Evolutionary conservation across 2,797 vertebrate genomes (phyloP), one percentile per base, ranked within the genome.

Genomic region (Enteromius anoplus): DNA sequence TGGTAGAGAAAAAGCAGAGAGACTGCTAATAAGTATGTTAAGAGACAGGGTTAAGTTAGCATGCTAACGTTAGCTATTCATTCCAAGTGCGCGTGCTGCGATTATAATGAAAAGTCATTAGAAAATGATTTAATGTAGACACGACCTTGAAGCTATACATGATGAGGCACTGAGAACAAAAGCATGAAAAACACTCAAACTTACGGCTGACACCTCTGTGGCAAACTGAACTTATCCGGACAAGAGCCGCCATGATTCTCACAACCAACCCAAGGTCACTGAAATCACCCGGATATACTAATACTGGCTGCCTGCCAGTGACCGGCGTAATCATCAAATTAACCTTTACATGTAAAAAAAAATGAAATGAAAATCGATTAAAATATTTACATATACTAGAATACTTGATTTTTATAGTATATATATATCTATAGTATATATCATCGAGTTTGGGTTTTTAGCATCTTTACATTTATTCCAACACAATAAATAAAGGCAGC

Each of bases 191-290:
- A 42, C 5, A 4, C 0, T 21, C 3, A 40, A 42, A 93, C 94
- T 91, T 82, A 96, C 95, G 94, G 75, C 88, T 93, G 42, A 93
- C 70, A 83, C 93, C 94, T 88, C 92, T 91, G 87, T 92, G 90
- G 86, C 92, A 95, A 4, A 92, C 76, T 84, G 90, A 93, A 88
- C 91, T 91, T 82, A 95, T 85, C 88, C 93, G 90, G 15, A 93
- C 84, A 32, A 96, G 84, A 40, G 94, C 90, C 90, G 95, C 94
- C 95, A 96, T 96, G 90, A 88, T 88, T 88, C 87, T 89, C 78
- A 84, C 78, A 55, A 87, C 53, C n/a, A 80, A 86, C 5, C 89
- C 94, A 96, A 96, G 95, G 95, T 94, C 92, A 93, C 83, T 42
- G 60, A 26, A 72, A 0, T 89, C 0, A 91, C 92, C 94, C 94